Evolutionary conservation across 2,113 vertebrate genomes (phyloP), one percentile per base, ranked within the genome.

Genomic region (Phaetusa simplex): DNA sequence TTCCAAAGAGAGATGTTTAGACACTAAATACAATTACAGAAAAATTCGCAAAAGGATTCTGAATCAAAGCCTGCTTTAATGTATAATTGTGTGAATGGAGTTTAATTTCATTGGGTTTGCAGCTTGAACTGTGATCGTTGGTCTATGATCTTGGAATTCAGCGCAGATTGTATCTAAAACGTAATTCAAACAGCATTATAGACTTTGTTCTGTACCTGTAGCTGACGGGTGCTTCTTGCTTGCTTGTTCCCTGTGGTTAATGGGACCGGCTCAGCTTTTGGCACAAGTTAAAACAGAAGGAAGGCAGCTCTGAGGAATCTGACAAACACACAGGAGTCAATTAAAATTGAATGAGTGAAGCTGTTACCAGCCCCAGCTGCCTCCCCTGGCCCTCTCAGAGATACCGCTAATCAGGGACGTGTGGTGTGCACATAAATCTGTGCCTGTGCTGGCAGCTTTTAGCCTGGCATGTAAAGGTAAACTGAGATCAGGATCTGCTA

Each of bases 261-360:
- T 93, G 71, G 66, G 53, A 93, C 59, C 62, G 14, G 66, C 11
- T 9, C 38, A 67, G 86, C 94, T 95, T 87, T 85, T 97, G 95
- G 91, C 91, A 90, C 70, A 95, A 73, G 81, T 76, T 95, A 74
- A 93, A 88, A 80, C 40, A 94, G 84, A 82, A 89, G 23, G 73
- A 26, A 93, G 32, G 66, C 65, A 42, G 66, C 82, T 88, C 93
- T 86, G 62, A 91, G 82, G 55, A 50, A 77, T 81, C 47, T 82
- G 86, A 95, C 70, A 91, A 76, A 85, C 82, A 77, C 70, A 79
- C 24, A 80, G 84, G 43, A 95, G 96, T 94, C 96, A 96, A 94
- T 95, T 96, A 96, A 96, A 96, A 82, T 90, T 91, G 93, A 96
- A 82, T 88, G 85, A 95, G 49, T 92, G 95, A 80, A 95, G 95